phyloP scores from a whole-genome alignment of 2,888 invertebrate species.

The Helobdella robusta region DNA sequence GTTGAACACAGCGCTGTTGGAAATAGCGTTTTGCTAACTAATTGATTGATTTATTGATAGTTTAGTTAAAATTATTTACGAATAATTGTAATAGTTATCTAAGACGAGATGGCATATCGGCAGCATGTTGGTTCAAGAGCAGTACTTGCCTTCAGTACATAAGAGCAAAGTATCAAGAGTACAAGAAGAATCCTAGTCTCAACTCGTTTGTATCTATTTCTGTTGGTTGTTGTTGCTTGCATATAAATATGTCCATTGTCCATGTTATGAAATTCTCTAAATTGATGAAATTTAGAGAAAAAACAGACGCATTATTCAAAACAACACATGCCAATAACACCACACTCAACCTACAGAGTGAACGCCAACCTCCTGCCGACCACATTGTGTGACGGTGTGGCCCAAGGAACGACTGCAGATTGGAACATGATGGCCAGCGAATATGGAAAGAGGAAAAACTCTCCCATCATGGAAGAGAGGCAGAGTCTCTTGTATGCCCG shows the following conservation, averaged over 20 bases:
- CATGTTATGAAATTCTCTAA: too few relatives aligned
- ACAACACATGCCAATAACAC: too few relatives aligned
- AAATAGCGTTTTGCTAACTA: too few relatives aligned
- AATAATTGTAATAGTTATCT: conserved; percentile 18
- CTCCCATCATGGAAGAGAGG: conserved; percentile 11
- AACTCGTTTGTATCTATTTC: conserved; percentile 7
- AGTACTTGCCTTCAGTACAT: not conserved
- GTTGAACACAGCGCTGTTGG: too few relatives aligned
- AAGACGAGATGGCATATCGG: conserved; percentile 17
- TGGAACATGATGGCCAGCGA: not conserved
- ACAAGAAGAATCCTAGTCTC: not conserved
- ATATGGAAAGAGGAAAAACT: conserved; percentile 5
- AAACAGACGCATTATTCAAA: too few relatives aligned
- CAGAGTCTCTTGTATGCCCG: not conserved
- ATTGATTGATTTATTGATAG: too few relatives aligned
- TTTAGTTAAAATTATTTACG: too few relatives aligned
- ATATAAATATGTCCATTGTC: too few relatives aligned
- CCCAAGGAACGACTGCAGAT: not conserved
- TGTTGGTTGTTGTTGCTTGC: not conserved
- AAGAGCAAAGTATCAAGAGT: not conserved
- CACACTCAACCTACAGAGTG: too few relatives aligned
- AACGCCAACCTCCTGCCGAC: conserved; percentile 23
- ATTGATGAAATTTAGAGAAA: too few relatives aligned
- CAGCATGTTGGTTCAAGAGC: conserved; percentile 5
- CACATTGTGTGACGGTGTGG: conserved; percentile 19